These are phyloP conservation scores for Oscheius sp. DNA, from an alignment of 2,888 invertebrate genomes.

Conservation along the genomic window DNA sequence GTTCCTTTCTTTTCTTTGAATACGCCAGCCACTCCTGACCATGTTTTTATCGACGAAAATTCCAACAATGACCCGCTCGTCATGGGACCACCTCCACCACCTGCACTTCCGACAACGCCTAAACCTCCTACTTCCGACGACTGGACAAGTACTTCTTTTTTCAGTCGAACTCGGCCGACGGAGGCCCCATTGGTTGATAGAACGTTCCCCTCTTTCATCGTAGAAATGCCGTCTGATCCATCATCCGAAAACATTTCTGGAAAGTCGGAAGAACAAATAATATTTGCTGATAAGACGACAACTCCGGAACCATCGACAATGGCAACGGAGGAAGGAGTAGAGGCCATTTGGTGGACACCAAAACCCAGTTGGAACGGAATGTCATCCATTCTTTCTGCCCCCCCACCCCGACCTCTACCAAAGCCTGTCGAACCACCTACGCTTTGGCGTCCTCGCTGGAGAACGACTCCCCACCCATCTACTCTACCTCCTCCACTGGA, in stretches of 20 bases:
- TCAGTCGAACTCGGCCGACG: background rate
- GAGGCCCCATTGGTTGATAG: background rate
- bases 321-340: background rate
- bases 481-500: background rate
- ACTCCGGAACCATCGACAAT: background rate
- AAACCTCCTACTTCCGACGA: background rate
- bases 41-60: background rate
- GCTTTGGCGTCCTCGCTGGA: conserved; percentile 13
- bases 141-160: background rate
- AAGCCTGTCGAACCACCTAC: background rate
- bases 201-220: conserved; percentile 9
- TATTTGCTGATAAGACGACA: background rate
- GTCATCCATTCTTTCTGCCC: conserved; percentile 2
- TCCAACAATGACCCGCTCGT: background rate
- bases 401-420: background rate
- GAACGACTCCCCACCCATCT: background rate
- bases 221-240: background rate
- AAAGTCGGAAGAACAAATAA: too few relatives aligned
- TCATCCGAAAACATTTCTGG: background rate
- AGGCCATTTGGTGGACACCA: conserved; percentile 21
- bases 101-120: background rate
- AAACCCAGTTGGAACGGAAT: conserved; percentile 4
- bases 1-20: too few relatives aligned
- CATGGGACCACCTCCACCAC: background rate
- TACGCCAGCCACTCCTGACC: background rate